These are phyloP conservation scores for Dryobates pubescens DNA, from an alignment of 2,797 vertebrate species.

Conservation along the genomic window DNA sequence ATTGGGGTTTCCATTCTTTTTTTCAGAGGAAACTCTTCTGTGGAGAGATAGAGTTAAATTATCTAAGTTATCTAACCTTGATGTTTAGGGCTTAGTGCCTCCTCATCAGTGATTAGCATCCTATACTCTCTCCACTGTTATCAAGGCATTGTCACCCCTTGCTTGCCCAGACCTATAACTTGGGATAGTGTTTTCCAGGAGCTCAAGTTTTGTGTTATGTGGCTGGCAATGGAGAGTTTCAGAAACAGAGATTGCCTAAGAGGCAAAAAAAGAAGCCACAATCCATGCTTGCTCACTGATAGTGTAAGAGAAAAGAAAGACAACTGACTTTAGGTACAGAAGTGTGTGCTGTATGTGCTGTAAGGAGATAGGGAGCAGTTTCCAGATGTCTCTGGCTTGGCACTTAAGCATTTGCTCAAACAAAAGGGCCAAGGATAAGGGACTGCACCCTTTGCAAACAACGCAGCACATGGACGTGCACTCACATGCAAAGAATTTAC, in stretches of 20 bases:
- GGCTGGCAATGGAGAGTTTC: background rate
- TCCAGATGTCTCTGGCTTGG: slow-evolving; percentile 63
- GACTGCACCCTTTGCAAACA: slow-evolving; percentile 69
- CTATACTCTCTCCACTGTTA: background rate
- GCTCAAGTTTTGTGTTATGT: fast-evolving
- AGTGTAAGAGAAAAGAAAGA: background rate
- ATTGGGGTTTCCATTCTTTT: background rate
- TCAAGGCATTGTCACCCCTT: background rate
- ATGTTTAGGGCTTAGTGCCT: background rate
- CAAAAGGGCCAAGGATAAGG: slow-evolving; percentile 69
- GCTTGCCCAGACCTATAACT: background rate
- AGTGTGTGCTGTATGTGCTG: background rate
- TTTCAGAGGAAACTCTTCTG: background rate
- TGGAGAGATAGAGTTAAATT: background rate
- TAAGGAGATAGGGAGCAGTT: slow-evolving; percentile 21
- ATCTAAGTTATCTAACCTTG: background rate
- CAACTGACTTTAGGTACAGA: background rate
- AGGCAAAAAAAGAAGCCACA: background rate
- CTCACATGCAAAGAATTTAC: slow-evolving; percentile 70
- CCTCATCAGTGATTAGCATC: background rate
- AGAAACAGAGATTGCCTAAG: background rate
- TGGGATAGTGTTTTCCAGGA: background rate
- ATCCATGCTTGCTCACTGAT: background rate
- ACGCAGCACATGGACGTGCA: slow-evolving; percentile 44
- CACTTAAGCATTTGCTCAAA: slow-evolving; percentile 61